A percentile compares a stretch with the other conserved stretches of the same genome.
Evolutionary conservation across 2,888 invertebrate genomes (phyloP).

Genomic region (Drosophila siamana): DNA sequence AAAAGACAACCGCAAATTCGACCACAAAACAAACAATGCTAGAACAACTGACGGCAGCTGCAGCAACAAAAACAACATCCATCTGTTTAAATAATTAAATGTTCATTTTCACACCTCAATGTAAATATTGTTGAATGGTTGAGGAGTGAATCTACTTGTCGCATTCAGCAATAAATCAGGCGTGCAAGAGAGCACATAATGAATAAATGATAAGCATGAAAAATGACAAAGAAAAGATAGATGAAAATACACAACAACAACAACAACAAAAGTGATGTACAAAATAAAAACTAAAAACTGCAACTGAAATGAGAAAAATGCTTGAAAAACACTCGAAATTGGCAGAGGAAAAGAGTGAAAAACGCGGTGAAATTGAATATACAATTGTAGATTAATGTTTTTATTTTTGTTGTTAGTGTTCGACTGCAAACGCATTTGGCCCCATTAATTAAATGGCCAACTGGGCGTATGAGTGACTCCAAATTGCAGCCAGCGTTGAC

Average conservation of each 20-base stretch:
- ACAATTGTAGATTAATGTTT: constrained; percentile 48
- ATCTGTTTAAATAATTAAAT: constrained; percentile 58
- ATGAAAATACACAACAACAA: not conserved
- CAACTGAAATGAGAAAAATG: constrained; percentile 33
- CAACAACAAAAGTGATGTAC: not conserved
- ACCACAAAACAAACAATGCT: constrained; percentile 18
- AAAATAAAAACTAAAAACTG: constrained; percentile 23
- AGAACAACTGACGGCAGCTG: constrained; percentile 17
- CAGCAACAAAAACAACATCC: constrained; percentile 23
- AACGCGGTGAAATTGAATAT: constrained; percentile 48
- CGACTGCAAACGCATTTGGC: constrained; percentile 44
- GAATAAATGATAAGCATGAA: constrained; percentile 70
- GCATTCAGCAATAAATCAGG: constrained; percentile 62
- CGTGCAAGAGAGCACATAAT: constrained; percentile 44
- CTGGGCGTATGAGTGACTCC: constrained; percentile 58
- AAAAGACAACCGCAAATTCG: constrained; percentile 30
- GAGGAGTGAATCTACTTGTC: constrained; percentile 38
- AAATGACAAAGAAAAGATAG: constrained; percentile 24
- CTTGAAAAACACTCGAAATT: constrained; percentile 44
- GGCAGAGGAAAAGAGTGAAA: constrained; percentile 10
- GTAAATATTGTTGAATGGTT: constrained; percentile 56
- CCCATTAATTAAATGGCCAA: constrained; percentile 74
- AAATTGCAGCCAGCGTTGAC: constrained; percentile 18
- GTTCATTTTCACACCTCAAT: constrained; percentile 61
- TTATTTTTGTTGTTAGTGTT: constrained; percentile 10